Conservation (phyloP, 2,113 vertebrate genomes). For the Pygoscelis antarcticus region DNA sequence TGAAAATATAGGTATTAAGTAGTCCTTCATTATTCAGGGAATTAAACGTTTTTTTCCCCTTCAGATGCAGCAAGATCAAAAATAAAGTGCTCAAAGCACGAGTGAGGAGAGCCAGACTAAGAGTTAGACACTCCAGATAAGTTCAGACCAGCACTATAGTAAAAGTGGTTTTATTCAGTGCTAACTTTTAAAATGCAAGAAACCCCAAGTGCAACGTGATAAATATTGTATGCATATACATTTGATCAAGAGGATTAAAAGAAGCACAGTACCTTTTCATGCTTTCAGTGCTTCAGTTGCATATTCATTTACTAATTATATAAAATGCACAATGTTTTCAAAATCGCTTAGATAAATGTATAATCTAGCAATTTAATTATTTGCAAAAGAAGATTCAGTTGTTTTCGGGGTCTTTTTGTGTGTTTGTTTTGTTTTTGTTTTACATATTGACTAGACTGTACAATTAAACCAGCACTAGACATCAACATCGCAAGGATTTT, state of each 20-base stretch:
- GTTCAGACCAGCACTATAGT: background rate
- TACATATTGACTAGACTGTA: background rate
- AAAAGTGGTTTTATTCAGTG: background rate
- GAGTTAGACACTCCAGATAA: background rate
- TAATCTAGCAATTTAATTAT: background rate
- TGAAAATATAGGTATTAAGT: background rate
- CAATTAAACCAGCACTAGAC: background rate
- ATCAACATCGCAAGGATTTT: background rate
- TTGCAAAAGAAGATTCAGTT: background rate
- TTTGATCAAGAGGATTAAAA: background rate
- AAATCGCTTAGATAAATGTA: background rate
- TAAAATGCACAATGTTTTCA: background rate
- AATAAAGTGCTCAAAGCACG: background rate
- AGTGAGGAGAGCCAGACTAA: background rate
- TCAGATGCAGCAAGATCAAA: background rate
- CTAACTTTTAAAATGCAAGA: background rate
- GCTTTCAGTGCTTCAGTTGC: background rate
- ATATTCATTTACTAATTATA: background rate
- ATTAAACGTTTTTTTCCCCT: background rate
- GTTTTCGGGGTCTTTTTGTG: accelerated
- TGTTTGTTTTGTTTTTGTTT: background rate
- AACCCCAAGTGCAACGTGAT: background rate
- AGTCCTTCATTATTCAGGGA: background rate
- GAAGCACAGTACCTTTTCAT: background rate
- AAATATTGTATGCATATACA: background rate